Base-by-base conservation (phyloP, 2,888 invertebrate species). In the Mythimna loreyi region DNA sequence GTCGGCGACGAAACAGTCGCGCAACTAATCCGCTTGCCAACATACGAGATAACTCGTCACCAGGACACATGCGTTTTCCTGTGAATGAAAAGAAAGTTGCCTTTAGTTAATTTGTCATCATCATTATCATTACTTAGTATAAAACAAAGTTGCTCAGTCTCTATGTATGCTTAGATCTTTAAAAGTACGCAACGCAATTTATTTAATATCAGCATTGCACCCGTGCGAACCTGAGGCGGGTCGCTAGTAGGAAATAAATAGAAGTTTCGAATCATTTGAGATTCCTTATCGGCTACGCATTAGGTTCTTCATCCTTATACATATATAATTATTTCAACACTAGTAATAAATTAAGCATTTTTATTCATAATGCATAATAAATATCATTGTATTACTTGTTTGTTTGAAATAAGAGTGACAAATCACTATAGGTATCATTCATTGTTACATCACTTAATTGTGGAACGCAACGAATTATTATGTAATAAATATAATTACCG, bases 61-160 rank as follows among this genome's bases (percentile, higher is more conserved):
- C 98, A 0, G 98, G 96, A 87, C 98, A 98, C 96, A 98, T 97
- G 43, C 98, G 96, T 89, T 98, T 98, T 25, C 98, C 98, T 98
- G 84, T 19, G 92, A 81, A 66, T 56, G 66, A 60, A 63, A 21
- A 45, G 21, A 63, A 21, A 45, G 21, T 33, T 13, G 21, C 16
- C 3, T 9, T 19, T 23, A 16, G 13, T 33, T 33, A 21, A 50
- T 25, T n/a, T 45, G 19, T 8, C 7, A 45, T n/a, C n/a, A n/a
- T n/a, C n/a, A n/a, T n/a, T n/a, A n/a, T n/a, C n/a, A n/a, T n/a
- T n/a, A n/a, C n/a, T n/a, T n/a, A n/a, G n/a, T n/a, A n/a, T n/a
- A n/a, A n/a, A n/a, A n/a, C n/a, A n/a, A n/a, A n/a, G n/a, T n/a
- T n/a, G n/a, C n/a, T n/a, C n/a, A n/a, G n/a, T n/a, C n/a, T n/a